Base-by-base conservation (phyloP, 2,888 invertebrate species). In the Biston betularia region DNA sequence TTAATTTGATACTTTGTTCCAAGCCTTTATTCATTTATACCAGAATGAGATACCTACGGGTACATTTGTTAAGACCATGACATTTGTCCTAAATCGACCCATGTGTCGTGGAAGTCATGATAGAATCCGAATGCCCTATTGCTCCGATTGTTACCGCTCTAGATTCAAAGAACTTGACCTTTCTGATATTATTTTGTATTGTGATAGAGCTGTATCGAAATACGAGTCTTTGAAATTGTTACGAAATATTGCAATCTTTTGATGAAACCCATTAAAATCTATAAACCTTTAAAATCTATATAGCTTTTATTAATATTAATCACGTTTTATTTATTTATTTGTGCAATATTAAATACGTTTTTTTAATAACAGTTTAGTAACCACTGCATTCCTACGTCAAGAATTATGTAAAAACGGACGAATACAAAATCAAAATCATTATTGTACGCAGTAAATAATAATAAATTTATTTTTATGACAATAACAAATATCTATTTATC, bases 51-150 rank as follows among this genome's bases (percentile, higher is more conserved):
- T 10, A 54, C 42, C 57, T 42, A 48, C 24, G 40, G n/a, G 55
- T 10, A 54, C 42, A 62, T 42, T 53, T n/a, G 40, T 66, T 68
- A 61, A 45, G 70, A 65, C 64, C 68, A 54, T 65, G 68, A 67
- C 72, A 72, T 72, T 72, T 72, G 68, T 67, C 60, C 59, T 60
- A 59, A 65, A 62, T 55, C 52, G 62, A 46, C 56, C 59, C 56
- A 69, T 63, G 60, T 57, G 53, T 48, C 59, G 63, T 59, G 63
- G 33, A 38, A 48, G 63, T 63, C 62, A 61, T 68, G 68, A 72
- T 66, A 57, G 48, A 66, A 72, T 65, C 54, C 59, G 9, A 55
- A 63, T 62, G 63, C 70, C 68, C 67, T 67, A 66, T 70, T 9
- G 55, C 56, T 64, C 35, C 49, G 61, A 70, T 67, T 44, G 65